Percentiles rank a stretch among this genome's conserved stretches.
Conservation (phyloP, 2,113 vertebrate species). For the Hydrolagus affinis region DNA sequence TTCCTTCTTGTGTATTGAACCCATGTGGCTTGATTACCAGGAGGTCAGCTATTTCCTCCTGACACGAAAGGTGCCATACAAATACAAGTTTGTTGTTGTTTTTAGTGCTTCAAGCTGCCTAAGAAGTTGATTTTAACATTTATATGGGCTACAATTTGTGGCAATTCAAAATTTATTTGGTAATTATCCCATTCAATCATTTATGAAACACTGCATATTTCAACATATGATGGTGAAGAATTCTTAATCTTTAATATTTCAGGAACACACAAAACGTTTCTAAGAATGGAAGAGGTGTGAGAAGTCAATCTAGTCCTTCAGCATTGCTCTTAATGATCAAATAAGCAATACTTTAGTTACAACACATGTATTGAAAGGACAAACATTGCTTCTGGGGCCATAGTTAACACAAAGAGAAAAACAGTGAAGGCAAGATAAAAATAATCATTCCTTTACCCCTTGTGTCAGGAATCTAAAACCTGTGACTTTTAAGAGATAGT, state of each 20-base stretch:
- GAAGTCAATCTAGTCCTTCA: slow-evolving; percentile 4
- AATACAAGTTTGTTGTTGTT: too few species aligned
- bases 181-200: too few species aligned
- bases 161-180: too few species aligned
- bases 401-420: slow-evolving; percentile 41
- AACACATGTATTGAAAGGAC: slow-evolving; percentile 36
- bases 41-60: too few species aligned
- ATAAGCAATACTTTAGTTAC: slow-evolving; percentile 37
- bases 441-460: slow-evolving; percentile 41
- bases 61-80: too few species aligned
- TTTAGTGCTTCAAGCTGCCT: too few species aligned
- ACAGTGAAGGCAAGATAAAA: neutral
- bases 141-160: too few species aligned
- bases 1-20: too few species aligned
- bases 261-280: slow-evolving; percentile 8
- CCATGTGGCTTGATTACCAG: too few species aligned
- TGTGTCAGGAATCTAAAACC: slow-evolving; percentile 46
- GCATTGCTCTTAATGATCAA: slow-evolving; percentile 25
- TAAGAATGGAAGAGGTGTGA: slow-evolving; percentile 6
- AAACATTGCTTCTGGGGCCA: slow-evolving; percentile 42
- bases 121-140: too few species aligned
- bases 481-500: slow-evolving; percentile 48
- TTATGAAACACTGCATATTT: too few species aligned
- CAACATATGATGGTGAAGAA: neutral
- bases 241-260: slow-evolving; percentile 5